Percentiles rank a stretch among this genome's conserved stretches.
Evolutionary conservation across 2,113 vertebrate species (phyloP).

Genomic region (Osmerus eperlanus): DNA sequence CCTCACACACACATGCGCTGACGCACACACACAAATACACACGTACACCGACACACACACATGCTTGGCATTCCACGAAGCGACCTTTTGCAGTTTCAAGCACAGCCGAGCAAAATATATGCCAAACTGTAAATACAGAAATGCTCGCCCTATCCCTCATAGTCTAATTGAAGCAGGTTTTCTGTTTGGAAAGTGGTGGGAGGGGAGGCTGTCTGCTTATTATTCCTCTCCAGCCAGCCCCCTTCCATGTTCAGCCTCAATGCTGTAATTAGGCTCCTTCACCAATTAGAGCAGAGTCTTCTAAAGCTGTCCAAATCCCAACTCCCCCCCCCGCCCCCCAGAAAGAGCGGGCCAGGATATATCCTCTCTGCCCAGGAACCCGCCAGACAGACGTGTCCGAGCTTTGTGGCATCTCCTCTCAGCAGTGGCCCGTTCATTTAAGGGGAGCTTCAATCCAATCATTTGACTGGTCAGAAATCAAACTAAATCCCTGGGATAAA

Average conservation of each 20-base stretch:
- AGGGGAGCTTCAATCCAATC: neutral
- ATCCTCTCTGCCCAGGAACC: slow-evolving; percentile 1
- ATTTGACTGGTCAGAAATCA: neutral
- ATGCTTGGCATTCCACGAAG: no score
- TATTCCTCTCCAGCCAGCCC: slow-evolving; percentile 18
- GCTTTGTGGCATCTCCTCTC: slow-evolving; percentile 13
- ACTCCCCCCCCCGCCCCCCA: neutral
- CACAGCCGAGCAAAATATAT: no score
- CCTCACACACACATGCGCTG: no score
- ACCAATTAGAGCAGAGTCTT: slow-evolving; percentile 27
- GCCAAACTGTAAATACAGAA: neutral
- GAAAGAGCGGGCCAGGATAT: slow-evolving; percentile 15
- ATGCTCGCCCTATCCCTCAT: slow-evolving; percentile 2
- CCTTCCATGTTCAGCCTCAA: slow-evolving; percentile 10
- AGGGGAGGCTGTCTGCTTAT: neutral
- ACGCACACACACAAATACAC: no score
- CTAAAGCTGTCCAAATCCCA: slow-evolving; percentile 33
- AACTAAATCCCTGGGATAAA: neutral
- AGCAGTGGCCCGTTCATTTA: neutral
- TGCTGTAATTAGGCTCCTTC: slow-evolving; percentile 17
- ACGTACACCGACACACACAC: no score
- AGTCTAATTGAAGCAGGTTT: slow-evolving; percentile 27
- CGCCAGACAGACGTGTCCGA: neutral
- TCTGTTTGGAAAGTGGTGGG: no score
- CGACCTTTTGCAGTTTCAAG: no score